Base-by-base conservation (phyloP, 1,140 invertebrate species). In the Drosophila takahashii region DNA sequence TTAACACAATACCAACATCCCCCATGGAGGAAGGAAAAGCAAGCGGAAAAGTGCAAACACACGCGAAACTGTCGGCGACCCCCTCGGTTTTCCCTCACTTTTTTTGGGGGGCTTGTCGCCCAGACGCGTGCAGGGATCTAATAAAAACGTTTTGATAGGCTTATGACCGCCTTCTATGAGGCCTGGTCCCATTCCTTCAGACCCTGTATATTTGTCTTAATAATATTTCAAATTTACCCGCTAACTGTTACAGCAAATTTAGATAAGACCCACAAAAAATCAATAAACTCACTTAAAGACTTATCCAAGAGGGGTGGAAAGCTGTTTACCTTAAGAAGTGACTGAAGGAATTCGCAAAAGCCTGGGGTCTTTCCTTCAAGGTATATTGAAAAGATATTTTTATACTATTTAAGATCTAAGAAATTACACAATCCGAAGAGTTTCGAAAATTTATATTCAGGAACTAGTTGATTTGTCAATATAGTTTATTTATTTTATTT, bases 71-170 rank as follows among this genome's bases (percentile, higher is more conserved):
- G 79, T 81, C 76, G 78, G 66, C 71, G 79, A 56, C 57, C 32
- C 45, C 44, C 44, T 36, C 18, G 34, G 4, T n/a, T 42, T 37
- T 27, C 39, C 47, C 32, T 26, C 39, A 29, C 51, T 18, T 41
- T 48, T 48, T 45, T 29, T n/a, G 44, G 44, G 60, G 57, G 81
- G 65, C 78, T 75, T 71, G 74, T 69, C 67, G 52, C 37, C 48
- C 42, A 29, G 56, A 57, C 84, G 83, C 83, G 83, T 86, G 83
- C 75, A 66, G 70, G 76, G 58, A 29, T 65, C 70, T 73, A 86
- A 86, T 86, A 86, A 86, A 87, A 86, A 72, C 79, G 75, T 83
- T 87, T 86, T 86, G 66, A 87, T 87, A 81, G 83, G 83, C 79
- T 87, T 86, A 86, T 77, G 66, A 64, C 65, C 65, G 70, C 58